Percentiles rank a stretch among this genome's conserved stretches.
Evolutionary conservation across 2,888 invertebrate species (phyloP).

Genomic region (Euphydryas editha): DNA sequence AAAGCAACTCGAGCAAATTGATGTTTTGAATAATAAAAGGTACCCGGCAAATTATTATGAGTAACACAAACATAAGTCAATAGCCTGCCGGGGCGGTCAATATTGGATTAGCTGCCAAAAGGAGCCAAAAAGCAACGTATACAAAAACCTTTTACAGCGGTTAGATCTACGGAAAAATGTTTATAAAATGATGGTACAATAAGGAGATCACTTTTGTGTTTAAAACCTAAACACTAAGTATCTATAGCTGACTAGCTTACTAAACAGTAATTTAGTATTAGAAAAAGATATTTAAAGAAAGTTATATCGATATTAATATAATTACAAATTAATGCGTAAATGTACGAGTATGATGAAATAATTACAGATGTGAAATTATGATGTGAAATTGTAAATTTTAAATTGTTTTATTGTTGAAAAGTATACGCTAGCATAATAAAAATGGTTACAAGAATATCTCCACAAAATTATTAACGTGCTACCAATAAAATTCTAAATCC

Average conservation of each 20-base stretch:
- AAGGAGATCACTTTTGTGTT: slow-evolving; percentile 58
- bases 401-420: too few relatives aligned
- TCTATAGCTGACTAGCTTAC: too few relatives aligned
- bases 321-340: too few relatives aligned
- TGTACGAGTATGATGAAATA: too few relatives aligned
- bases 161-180: slow-evolving; percentile 78
- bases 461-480: not conserved
- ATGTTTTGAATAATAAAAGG: slow-evolving; percentile 83
- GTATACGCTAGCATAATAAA: not conserved
- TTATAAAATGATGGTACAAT: slow-evolving; percentile 67
- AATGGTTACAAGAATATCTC: too few relatives aligned
- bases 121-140: slow-evolving; percentile 84
- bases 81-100: slow-evolving; percentile 81
- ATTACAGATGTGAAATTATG: too few relatives aligned
- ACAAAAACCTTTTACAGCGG: slow-evolving; percentile 84
- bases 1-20: slow-evolving; percentile 76
- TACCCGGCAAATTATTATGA: slow-evolving; percentile 78
- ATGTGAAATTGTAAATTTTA: too few relatives aligned
- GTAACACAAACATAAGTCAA: slow-evolving; percentile 82
- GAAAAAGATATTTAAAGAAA: too few relatives aligned
- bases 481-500: slow-evolving; percentile 48
- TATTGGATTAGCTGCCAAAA: slow-evolving; percentile 83
- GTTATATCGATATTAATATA: too few relatives aligned
- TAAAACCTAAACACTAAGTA: not conserved
- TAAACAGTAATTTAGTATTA: too few relatives aligned